Evolutionary conservation across 2,888 invertebrate species (phyloP).

Genomic region (Ectropis crepuscularia): DNA sequence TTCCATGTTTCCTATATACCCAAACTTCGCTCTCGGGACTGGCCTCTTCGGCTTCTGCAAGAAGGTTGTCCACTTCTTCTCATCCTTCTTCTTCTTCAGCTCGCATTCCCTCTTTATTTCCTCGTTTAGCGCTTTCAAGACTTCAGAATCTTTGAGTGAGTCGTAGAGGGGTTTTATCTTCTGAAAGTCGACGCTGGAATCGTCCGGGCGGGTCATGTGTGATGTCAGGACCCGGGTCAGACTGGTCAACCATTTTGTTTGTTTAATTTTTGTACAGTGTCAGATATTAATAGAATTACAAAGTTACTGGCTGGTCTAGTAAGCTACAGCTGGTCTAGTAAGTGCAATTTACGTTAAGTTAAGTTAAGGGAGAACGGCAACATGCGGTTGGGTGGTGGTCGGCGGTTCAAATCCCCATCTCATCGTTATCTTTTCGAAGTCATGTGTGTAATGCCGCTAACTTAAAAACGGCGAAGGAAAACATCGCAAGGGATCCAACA

Average conservation of each 20-base stretch:
- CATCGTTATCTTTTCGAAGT: no score
- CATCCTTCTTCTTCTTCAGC: slow-evolving; percentile 82
- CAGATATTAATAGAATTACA: no score
- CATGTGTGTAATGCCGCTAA: no score
- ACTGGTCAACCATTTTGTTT: slow-evolving; percentile 60
- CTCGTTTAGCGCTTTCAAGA: slow-evolving; percentile 86
- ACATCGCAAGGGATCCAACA: no score
- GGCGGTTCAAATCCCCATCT: no score
- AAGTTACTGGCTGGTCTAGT: no score
- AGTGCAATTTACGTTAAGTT: no score
- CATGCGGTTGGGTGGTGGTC: no score
- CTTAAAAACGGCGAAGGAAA: no score
- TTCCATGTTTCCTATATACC: slow-evolving; percentile 56
- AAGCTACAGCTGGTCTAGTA: no score
- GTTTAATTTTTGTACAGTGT: slow-evolving; percentile 12
- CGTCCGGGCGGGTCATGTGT: slow-evolving; percentile 71
- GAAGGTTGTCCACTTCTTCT: slow-evolving; percentile 90
- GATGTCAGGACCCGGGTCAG: slow-evolving; percentile 68
- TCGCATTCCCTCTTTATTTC: slow-evolving; percentile 78
- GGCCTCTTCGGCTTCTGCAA: slow-evolving; percentile 90
- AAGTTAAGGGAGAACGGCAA: no score
- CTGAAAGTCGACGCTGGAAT: slow-evolving; percentile 87
- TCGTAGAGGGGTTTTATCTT: slow-evolving; percentile 86
- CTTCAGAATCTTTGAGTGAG: slow-evolving; percentile 87
- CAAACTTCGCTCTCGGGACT: slow-evolving; percentile 78